Base-by-base conservation (phyloP, 2,888 invertebrate genomes). In the Vanessa cardui region DNA sequence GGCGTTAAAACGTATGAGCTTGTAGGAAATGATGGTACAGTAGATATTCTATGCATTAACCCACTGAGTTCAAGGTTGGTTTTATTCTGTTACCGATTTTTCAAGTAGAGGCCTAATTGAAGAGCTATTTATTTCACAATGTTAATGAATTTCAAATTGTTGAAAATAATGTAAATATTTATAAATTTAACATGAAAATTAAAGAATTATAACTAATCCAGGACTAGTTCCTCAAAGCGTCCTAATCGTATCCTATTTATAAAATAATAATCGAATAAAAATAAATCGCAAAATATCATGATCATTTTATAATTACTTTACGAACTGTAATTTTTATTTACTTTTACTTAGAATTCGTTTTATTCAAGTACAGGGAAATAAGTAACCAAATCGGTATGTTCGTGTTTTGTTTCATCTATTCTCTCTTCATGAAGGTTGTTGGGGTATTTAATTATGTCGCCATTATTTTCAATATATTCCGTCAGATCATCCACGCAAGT, bases 1-100 rank as follows among this genome's bases (percentile, higher is more conserved):
- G 74, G 86, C 85, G 83, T 86, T 82, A 84, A 80, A 62, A 73
- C 73, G 77, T 85, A 87, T 81, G 89, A 90, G 91, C 90, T 91
- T 90, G 87, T 90, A 90, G 90, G 83, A 87, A 87, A 87, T 84
- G 78, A 87, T 83, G 87, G 79, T 80, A 70, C 69, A 67, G 71
- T 76, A 72, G 70, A 67, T 18, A 58, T 58, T 58, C 65, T 64
- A 44, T 71, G 63, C 50, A 66, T 66, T 60, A 66, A 66, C 63
- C 59, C 62, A 49, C 69, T 56, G 58, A 68, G 20, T 56, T 56
- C 2, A 39, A 56, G 2, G 18, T 9, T 54, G 62, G 46, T 62
- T 59, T 33, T 54, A 4, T 31, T 56, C 5, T 15, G 52, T 52
- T 52, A 52, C 26, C 21, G 20, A 15, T 39, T 18, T 56, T 56